A percentile compares a stretch with the other conserved stretches of the same genome.
Evolutionary conservation across 1,140 invertebrate genomes (phyloP).

Genomic region (Trichonephila clavata): DNA sequence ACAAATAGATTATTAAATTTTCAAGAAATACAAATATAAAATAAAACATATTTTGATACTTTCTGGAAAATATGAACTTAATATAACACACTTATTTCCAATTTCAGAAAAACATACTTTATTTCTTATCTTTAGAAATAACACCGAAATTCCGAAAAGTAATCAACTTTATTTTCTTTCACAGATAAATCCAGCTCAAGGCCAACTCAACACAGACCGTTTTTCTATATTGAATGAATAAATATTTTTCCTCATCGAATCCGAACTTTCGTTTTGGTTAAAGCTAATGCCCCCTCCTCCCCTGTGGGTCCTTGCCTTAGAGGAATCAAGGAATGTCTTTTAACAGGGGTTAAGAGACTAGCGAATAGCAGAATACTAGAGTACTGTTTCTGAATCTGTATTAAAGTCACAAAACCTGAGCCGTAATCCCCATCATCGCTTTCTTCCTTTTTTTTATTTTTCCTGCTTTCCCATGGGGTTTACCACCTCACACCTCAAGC

Average conservation of each 20-base stretch:
- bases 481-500: not conserved
- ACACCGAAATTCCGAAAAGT: not conserved
- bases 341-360: too few relatives aligned
- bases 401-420: slow-evolving; percentile 49
- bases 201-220: not conserved
- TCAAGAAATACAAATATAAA: too few relatives aligned
- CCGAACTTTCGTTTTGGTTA: not conserved
- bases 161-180: not conserved
- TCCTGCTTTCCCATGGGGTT: not conserved
- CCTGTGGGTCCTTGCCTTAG: not conserved
- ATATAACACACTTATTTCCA: too few relatives aligned
- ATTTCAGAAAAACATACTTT: too few relatives aligned
- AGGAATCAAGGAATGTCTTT: not conserved
- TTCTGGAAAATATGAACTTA: too few relatives aligned
- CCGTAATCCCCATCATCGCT: slow-evolving; percentile 46
- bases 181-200: not conserved
- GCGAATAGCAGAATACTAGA: not conserved
- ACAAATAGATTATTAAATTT: too few relatives aligned
- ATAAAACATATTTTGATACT: too few relatives aligned
- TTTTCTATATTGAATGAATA: not conserved
- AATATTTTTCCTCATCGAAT: not conserved
- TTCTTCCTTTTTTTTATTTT: not conserved
- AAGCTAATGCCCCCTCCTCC: not conserved
- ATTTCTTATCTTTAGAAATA: not conserved
- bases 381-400: slow-evolving; percentile 43